Evolutionary conservation across 2,888 invertebrate species (phyloP).

Genomic region (Amblyteles armatorius): DNA sequence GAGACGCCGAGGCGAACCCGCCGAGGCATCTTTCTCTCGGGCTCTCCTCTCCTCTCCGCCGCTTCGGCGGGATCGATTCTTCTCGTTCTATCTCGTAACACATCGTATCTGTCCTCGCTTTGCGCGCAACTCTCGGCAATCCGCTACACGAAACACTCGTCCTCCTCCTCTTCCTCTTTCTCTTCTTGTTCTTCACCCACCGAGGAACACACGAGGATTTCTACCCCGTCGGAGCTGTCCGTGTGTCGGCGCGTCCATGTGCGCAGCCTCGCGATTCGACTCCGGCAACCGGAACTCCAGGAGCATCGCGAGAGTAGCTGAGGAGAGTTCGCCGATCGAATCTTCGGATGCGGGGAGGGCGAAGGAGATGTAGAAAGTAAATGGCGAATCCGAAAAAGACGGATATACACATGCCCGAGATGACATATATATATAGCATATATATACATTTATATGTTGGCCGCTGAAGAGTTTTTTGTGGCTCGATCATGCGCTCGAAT

Average conservation of each 20-base stretch:
- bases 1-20: conserved; percentile 45
- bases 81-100: conserved; percentile 51
- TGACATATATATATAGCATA: neutral
- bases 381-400: conserved; percentile 20
- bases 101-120: conserved; percentile 42
- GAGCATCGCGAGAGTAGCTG: conserved; percentile 20
- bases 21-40: conserved; percentile 8
- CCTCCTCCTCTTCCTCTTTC: conserved; percentile 29
- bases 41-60: conserved; percentile 39
- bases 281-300: conserved; percentile 43
- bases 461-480: conserved; percentile 55
- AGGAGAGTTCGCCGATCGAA: conserved; percentile 39
- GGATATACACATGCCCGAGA: neutral
- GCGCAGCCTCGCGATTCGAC: conserved; percentile 35
- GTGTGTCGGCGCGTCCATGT: neutral
- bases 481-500: conserved; percentile 51
- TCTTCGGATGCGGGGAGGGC: conserved; percentile 5
- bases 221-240: conserved; percentile 42
- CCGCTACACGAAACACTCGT: conserved; percentile 64
- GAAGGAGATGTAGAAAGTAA: conserved; percentile 26
- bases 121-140: conserved; percentile 64
- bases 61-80: conserved; percentile 52
- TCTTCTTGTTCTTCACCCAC: conserved; percentile 37
- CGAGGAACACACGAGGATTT: conserved; percentile 54
- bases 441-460: neutral